Evolutionary conservation across 2,797 vertebrate species (phyloP), one percentile per base, ranked within the genome.

Genomic region (Anolis apletophallus): DNA sequence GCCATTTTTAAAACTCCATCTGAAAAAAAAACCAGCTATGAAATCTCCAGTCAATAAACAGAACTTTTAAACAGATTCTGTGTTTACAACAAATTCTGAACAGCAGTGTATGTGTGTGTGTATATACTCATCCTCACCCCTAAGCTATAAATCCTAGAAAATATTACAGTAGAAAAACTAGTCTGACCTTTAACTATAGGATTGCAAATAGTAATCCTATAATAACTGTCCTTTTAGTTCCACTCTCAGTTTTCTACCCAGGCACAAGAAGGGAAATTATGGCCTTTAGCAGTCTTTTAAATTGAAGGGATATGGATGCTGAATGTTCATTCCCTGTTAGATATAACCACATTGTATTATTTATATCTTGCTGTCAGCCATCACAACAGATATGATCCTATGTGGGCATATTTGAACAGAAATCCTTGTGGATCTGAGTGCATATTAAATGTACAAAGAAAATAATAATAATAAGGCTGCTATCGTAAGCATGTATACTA

Each of bases 181-280:
- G 76, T 85, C 50, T 94, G 92, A 93, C 91, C 93, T 95, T 95
- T 94, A 95, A 86, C 92, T 94, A 87, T 81, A 90, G 88, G 86
- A 91, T 79, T 94, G 88, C 89, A 93, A 93, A 91, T 93, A 83
- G 88, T 94, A 94, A 95, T 95, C 87, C 89, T 93, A 88, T 93
- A 95, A 94, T 94, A 95, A 95, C 93, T 93, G 93, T 95, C 89
- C 92, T 91, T 93, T 93, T 93, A 95, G 86, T 93, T 87, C 91
- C 88, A 84, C 68, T 76, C 71, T 21, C 46, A 67, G 54, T 92
- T 78, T 76, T 36, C 40, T 54, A 88, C 46, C 77, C 90, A 77
- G 79, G 74, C 80, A 91, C 73, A 81, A 92, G 93, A 91, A 91
- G 11, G 74, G 79, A 94, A 95, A 93, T 81, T 0, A 93, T 93